These are phyloP conservation scores for Drosophila parvula DNA, from an alignment of 1,140 invertebrate species.

Conservation along the genomic window DNA sequence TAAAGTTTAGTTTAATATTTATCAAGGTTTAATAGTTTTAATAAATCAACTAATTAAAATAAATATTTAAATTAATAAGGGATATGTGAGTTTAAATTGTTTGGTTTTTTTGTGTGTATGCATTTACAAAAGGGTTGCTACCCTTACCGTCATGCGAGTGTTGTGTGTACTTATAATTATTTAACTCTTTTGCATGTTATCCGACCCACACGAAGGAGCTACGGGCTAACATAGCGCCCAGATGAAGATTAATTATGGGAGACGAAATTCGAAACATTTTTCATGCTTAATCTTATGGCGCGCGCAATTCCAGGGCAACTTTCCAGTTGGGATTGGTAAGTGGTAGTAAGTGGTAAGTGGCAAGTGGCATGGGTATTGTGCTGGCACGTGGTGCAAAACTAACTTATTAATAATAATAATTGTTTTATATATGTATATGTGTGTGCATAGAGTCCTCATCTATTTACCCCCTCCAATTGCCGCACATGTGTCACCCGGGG, in stretches of 20 bases:
- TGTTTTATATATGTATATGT: slow-evolving; percentile 48
- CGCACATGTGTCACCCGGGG: slow-evolving; percentile 29
- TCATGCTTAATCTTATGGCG: slow-evolving; percentile 76
- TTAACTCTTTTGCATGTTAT: slow-evolving; percentile 75
- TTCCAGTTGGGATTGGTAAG: not conserved
- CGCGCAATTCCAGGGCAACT: slow-evolving; percentile 52
- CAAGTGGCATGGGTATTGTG: not conserved
- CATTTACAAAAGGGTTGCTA: slow-evolving; percentile 10
- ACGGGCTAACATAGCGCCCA: slow-evolving; percentile 34
- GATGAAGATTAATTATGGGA: slow-evolving; percentile 76
- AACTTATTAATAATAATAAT: slow-evolving; percentile 82
- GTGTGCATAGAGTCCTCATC: slow-evolving; percentile 50
- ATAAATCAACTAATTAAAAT: too few species aligned
- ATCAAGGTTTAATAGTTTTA: too few species aligned
- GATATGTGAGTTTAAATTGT: too few species aligned
- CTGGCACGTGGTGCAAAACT: slow-evolving; percentile 67
- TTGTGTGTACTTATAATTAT: slow-evolving; percentile 73
- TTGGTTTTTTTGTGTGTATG: not conserved
- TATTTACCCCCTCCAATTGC: slow-evolving; percentile 6
- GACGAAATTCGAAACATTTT: slow-evolving; percentile 77
- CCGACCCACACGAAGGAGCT: slow-evolving; percentile 15
- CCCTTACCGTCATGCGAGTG: slow-evolving; percentile 8
- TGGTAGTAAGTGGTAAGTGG: too few species aligned
- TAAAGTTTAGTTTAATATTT: not conserved
- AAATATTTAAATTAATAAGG: too few species aligned